These are phyloP conservation scores for Apamea epomidion DNA, from an alignment of 2,888 invertebrate genomes.

Conservation along the genomic window DNA sequence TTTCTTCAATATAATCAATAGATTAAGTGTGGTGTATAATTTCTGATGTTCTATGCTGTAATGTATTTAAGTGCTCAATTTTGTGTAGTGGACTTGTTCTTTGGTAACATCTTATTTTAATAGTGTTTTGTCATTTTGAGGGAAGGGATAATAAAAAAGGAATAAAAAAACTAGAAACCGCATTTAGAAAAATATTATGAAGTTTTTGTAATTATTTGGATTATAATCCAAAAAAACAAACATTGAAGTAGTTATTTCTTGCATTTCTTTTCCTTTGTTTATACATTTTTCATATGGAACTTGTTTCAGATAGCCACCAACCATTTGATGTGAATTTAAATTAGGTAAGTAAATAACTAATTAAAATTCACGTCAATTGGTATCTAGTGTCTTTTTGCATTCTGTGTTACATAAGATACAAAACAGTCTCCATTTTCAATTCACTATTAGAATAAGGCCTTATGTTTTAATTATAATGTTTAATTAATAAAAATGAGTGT, in stretches of 20 bases:
- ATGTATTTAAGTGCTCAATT: slow-evolving; percentile 70
- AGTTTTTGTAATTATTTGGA: background rate
- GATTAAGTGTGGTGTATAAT: slow-evolving; percentile 49
- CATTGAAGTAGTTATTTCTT: background rate
- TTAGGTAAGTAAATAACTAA: background rate
- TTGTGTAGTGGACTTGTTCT: slow-evolving; percentile 63
- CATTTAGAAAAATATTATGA: background rate
- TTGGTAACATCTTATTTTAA: slow-evolving; percentile 34
- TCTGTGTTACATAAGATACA: background rate
- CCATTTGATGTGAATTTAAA: background rate
- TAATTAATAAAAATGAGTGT: background rate
- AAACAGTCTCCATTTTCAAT: background rate
- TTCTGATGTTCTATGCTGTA: slow-evolving; percentile 44
- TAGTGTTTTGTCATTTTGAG: background rate
- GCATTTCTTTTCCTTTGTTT: no score
- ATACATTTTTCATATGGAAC: background rate
- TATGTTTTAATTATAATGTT: background rate
- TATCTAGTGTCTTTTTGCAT: no score
- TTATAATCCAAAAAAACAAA: background rate
- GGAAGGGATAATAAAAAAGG: no score
- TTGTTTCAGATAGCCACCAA: background rate
- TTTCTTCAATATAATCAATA: slow-evolving; percentile 49
- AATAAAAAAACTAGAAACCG: background rate
- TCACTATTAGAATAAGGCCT: slow-evolving; percentile 33
- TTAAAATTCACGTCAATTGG: background rate